These are phyloP conservation scores for Monopterus albus DNA, from an alignment of 2,113 vertebrate species.

Conservation along the genomic window DNA sequence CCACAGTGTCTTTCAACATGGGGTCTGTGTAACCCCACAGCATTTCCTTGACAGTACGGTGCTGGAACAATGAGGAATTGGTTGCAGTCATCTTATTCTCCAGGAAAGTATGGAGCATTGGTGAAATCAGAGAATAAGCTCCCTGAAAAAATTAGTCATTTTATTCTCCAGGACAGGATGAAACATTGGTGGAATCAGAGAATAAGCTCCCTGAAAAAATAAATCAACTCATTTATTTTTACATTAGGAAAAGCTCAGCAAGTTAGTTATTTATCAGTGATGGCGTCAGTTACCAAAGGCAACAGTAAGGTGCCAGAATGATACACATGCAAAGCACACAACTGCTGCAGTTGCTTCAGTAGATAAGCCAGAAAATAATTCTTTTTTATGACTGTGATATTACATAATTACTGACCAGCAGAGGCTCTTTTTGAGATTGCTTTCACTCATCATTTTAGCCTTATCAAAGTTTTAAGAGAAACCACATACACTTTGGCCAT, in stretches of 20 bases:
- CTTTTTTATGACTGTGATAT: slow-evolving; percentile 27
- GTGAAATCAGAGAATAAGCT: slow-evolving; percentile 70
- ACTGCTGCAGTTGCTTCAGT: not conserved
- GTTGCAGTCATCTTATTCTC: slow-evolving; percentile 75
- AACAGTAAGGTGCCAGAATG: no score
- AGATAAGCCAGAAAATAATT: slow-evolving; percentile 39
- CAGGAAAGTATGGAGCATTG: not conserved
- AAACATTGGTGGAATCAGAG: slow-evolving; percentile 7
- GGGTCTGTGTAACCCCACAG: slow-evolving; percentile 93
- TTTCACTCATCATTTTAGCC: not conserved
- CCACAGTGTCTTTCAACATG: slow-evolving; percentile 71
- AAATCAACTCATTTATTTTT: not conserved
- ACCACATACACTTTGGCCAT: not conserved
- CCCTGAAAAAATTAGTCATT: slow-evolving; percentile 84
- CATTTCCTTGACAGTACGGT: slow-evolving; percentile 86
- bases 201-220: slow-evolving; percentile 81
- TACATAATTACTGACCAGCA: not conserved
- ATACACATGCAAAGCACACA: not conserved
- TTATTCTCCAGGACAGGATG: slow-evolving; percentile 67
- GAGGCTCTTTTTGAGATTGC: not conserved
- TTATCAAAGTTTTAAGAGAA: slow-evolving; percentile 6
- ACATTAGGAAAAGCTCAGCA: not conserved
- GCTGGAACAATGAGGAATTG: slow-evolving; percentile 86
- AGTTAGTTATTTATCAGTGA: not conserved
- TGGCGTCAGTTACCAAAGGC: not conserved